Conservation (phyloP, 2,113 vertebrate genomes). For the Rhipidura dahli region DNA sequence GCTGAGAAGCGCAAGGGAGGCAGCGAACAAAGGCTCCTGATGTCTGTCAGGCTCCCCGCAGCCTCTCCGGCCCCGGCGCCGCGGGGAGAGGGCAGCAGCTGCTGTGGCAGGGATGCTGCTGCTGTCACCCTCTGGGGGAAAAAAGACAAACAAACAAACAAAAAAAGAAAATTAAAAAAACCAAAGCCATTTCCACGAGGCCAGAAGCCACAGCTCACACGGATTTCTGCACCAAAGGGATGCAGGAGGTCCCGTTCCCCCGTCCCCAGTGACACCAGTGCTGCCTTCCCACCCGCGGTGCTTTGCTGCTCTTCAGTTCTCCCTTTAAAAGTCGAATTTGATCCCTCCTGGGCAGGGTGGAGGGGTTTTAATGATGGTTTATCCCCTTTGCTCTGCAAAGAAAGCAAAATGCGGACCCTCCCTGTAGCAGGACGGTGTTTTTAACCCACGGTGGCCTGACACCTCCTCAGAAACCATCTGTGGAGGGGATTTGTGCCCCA, state of each 20-base stretch:
- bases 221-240: not conserved
- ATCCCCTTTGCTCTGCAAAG: accelerated
- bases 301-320: not conserved
- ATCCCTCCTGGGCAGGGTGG: not conserved
- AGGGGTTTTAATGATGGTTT: accelerated
- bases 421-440: accelerated
- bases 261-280: not conserved
- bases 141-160: too few relatives aligned
- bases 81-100: not conserved
- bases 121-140: not conserved
- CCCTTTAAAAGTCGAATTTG: not conserved
- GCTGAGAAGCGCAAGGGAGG: not conserved
- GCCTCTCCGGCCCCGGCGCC: not conserved
- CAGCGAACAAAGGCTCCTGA: not conserved
- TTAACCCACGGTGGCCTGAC: accelerated
- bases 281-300: not conserved
- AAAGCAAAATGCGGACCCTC: too few relatives aligned
- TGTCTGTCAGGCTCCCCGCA: not conserved
- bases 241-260: accelerated
- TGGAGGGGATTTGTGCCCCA: not conserved
- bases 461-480: not conserved
- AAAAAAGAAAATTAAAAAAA: too few relatives aligned
- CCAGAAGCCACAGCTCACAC: accelerated
- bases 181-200: not conserved
- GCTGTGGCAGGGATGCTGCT: not conserved